Evolutionary conservation across 2,113 vertebrate species (phyloP), one percentile per base, ranked within the genome.

Genomic region (Aythya baeri): DNA sequence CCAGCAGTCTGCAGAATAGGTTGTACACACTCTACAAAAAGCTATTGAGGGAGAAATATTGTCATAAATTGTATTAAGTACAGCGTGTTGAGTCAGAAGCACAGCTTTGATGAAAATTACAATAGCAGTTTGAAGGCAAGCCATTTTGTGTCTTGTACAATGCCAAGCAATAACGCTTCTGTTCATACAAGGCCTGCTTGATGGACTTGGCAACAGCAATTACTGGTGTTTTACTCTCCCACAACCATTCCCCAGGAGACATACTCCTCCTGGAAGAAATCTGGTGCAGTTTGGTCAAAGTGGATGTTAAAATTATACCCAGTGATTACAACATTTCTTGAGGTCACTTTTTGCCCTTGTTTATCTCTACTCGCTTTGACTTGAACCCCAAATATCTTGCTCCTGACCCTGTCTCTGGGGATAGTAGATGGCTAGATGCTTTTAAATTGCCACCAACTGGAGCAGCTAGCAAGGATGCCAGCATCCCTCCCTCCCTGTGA

Each of bases 1-100:
- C 86, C 87, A 91, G 81, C 91, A 97, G 89, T 15, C 96, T 94
- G 95, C 96, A 94, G 96, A 95, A 92, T 80, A 88, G 85, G 91
- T 91, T 93, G 94, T 46, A 61, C 67, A 92, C 61, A 83, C 71
- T 83, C 86, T 31, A 83, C 94, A 81, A 87, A 92, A 94, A 95
- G 89, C 96, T 92, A 83, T 59, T 89, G 89, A 93, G 94, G 86
- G 71, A 95, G 92, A 91, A 95, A 96, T 94, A 96, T 83, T 83
- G 72, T 26, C 95, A 95, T 95, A 96, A 95, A 91, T 80, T 93
- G 86, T 93, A 63, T 85, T 92, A 93, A 94, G 89, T 46, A 77
- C 86, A 75, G 63, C 2, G 50, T 85, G 90, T 59, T 46, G 77
- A 92, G 81, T 71, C 88, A 94, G 86, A 93, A 77, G 78, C 82